Percentiles rank a stretch among this genome's conserved stretches.
Evolutionary conservation across 1,140 invertebrate genomes (phyloP).

Genomic region (Neodiprion lecontei): DNA sequence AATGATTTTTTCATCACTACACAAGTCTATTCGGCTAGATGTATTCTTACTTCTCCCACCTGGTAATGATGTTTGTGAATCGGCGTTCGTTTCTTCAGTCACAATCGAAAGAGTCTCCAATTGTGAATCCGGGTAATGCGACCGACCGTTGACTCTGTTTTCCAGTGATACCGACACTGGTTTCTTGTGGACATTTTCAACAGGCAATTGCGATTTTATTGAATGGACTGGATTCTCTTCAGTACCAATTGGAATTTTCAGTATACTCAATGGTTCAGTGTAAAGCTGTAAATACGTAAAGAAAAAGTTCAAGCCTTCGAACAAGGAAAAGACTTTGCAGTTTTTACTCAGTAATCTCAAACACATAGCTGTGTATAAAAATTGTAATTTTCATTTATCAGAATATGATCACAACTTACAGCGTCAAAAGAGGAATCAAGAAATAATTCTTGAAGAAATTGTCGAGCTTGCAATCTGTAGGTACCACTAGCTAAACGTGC

Average conservation of each 20-base stretch:
- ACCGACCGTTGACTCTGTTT: neutral
- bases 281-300: conserved; percentile 34
- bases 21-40: conserved; percentile 14
- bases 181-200: neutral
- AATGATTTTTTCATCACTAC: conserved; percentile 54
- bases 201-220: conserved; percentile 9
- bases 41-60: neutral
- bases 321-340: conserved; percentile 12
- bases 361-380: too few relatives aligned
- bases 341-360: neutral
- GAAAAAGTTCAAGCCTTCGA: conserved; percentile 19
- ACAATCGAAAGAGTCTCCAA: neutral
- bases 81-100: conserved; percentile 1
- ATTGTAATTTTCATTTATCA: neutral
- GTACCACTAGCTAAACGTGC: conserved; percentile 78
- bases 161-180: neutral
- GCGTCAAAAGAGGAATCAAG: conserved; percentile 82
- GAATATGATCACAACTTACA: conserved; percentile 37
- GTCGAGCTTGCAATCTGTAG: conserved; percentile 82
- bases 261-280: conserved; percentile 43
- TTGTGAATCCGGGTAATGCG: neutral
- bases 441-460: conserved; percentile 95
- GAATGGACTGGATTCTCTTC: conserved; percentile 38
- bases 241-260: conserved; percentile 39
- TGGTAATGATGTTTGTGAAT: neutral